These are phyloP conservation scores for Mycteria americana DNA, from an alignment of 2,797 vertebrate species.

Conservation along the genomic window DNA sequence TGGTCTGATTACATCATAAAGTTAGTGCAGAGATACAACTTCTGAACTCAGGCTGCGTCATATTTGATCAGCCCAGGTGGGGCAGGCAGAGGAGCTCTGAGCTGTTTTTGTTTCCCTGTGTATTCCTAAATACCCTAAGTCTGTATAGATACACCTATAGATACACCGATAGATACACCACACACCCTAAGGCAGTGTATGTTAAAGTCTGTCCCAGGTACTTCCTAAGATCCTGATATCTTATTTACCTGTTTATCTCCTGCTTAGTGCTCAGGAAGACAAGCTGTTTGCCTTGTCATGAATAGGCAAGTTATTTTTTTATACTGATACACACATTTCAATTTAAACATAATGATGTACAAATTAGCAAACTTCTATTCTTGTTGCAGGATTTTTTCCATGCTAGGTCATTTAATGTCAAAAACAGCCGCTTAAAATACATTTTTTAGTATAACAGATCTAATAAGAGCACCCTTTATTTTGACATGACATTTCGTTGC, in stretches of 20 bases:
- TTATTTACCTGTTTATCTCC: not conserved
- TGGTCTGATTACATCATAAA: not conserved
- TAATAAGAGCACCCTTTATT: not conserved
- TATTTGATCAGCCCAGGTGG: not conserved
- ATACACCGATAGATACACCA: no score
- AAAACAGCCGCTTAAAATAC: not conserved
- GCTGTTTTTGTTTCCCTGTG: not conserved
- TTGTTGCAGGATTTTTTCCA: not conserved
- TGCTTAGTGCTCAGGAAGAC: not conserved
- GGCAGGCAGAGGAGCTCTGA: not conserved
- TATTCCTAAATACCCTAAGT: not conserved
- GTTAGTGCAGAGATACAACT: not conserved
- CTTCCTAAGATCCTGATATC: not conserved
- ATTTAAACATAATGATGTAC: not conserved
- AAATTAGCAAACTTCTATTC: not conserved
- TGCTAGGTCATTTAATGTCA: not conserved
- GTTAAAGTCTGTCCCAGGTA: not conserved
- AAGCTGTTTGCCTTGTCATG: not conserved
- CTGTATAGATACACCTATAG: no score
- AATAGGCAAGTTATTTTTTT: not conserved
- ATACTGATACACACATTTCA: not conserved
- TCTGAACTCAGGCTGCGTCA: not conserved
- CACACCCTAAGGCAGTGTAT: not conserved
- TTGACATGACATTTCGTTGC: slow-evolving; percentile 3
- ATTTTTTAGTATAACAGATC: not conserved